Conservation (phyloP, 2,888 invertebrate species). For the Panzeria rudis region DNA sequence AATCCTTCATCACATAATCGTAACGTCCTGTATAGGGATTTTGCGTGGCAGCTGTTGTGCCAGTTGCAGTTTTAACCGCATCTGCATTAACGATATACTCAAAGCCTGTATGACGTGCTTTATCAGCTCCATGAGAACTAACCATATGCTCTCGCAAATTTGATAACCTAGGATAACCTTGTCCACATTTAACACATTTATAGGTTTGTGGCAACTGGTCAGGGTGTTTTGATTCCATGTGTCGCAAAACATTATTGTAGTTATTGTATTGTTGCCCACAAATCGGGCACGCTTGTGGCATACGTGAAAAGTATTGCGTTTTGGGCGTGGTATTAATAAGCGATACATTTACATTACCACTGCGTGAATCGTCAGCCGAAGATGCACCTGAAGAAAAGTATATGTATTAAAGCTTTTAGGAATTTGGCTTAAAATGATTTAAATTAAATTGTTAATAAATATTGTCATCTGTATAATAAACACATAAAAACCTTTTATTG, state of each 20-base stretch:
- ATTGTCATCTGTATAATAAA: no score
- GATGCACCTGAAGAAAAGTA: slow-evolving; percentile 73
- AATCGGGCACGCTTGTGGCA: slow-evolving; percentile 83
- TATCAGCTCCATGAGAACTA: slow-evolving; percentile 81
- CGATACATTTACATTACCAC: slow-evolving; percentile 70
- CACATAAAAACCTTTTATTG: no score
- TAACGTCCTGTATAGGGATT: slow-evolving; percentile 81
- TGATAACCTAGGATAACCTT: slow-evolving; percentile 83
- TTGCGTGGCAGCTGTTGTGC: slow-evolving; percentile 74
- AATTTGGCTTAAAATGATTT: no score
- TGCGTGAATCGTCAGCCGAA: slow-evolving; percentile 79
- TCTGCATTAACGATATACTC: slow-evolving; percentile 82
- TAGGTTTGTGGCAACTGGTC: slow-evolving; percentile 83
- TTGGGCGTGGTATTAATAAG: slow-evolving; percentile 75
- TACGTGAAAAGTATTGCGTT: slow-evolving; percentile 81
- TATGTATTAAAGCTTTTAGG: background rate
- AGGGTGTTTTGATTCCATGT: slow-evolving; percentile 84
- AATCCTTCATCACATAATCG: slow-evolving; percentile 83
- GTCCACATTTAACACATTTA: slow-evolving; percentile 82
- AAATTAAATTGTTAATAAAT: no score
- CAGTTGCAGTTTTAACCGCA: slow-evolving; percentile 78
- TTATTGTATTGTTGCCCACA: slow-evolving; percentile 84
- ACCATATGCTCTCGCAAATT: slow-evolving; percentile 83
- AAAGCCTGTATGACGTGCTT: slow-evolving; percentile 80
- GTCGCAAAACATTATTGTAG: slow-evolving; percentile 83